Base-by-base conservation (phyloP, 2,113 vertebrate species). In the Pseudorasbora parva region DNA sequence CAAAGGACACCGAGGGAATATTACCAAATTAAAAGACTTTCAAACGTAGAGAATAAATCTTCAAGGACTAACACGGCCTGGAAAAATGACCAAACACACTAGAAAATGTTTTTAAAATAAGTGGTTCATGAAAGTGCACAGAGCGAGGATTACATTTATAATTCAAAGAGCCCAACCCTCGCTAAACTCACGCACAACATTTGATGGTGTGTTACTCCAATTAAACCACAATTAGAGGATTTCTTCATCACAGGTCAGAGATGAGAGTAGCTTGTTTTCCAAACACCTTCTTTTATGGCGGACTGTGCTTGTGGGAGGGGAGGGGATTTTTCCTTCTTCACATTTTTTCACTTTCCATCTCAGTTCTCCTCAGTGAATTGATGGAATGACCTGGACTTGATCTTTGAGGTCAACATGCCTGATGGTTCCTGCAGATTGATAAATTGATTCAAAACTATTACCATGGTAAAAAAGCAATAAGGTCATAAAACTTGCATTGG, bases 391-490 rank as follows among this genome's bases (percentile, higher is more conserved):
- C 98, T 89, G 96, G 97, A 96, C 96, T 97, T 97, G 97, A 98
- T 99, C 97, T 98, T 96, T 94, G 91, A 96, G 97, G 97, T 96
- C 97, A 97, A 95, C 95, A 94, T 92, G 95, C 92, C 96, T 98
- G 97, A 98, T 97, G 96, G 96, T 94, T 96, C 93, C 86, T 93
- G 95, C 95, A 96, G 96, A 98, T 98, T 98, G 97, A 98, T 98
- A 98, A 98, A 99, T 99, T 98, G 97, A 99, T 98, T 99, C 97
- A 95, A 99, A 99, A 99, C 97, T 98, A 99, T 99, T 98, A 98
- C 97, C 97, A 97, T 97, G 96, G 97, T 96, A 96, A 96, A 96
- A 99, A 98, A 98, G 97, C 97, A 98, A 97, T 98, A 99, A 98
- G 97, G 98, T 99, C 97, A 98, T 98, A 98, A 99, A 99, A 99